Percentiles rank a stretch among this genome's conserved stretches.
These are phyloP conservation scores for Punctoribates punctum DNA, from an alignment of 2,888 invertebrate genomes.

Conservation along the genomic window DNA sequence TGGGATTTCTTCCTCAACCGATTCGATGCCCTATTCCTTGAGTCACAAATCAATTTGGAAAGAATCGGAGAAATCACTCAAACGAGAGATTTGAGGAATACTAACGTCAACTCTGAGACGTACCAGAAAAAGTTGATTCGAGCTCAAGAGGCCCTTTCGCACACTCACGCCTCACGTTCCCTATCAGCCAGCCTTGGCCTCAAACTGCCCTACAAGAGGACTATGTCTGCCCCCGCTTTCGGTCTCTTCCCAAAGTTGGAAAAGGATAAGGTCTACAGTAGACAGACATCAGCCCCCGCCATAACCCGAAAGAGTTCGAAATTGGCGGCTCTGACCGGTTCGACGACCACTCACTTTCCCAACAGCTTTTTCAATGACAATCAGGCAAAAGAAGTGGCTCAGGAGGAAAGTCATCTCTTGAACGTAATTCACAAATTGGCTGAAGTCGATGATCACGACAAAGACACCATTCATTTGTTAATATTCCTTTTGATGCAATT, in stretches of 20 bases:
- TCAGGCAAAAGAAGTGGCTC: constrained; percentile 63
- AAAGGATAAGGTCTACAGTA: constrained; percentile 66
- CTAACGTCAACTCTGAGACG: constrained; percentile 78
- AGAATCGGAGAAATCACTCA: constrained; percentile 77
- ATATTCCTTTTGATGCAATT: constrained; percentile 95
- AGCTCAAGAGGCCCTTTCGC: constrained; percentile 75
- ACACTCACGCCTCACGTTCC: constrained; percentile 61
- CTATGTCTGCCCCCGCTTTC: constrained; percentile 75
- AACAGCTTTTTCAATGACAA: constrained; percentile 53
- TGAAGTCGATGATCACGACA: constrained; percentile 83
- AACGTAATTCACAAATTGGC: constrained; percentile 79
- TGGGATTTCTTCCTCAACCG: constrained; percentile 98
- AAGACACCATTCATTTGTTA: constrained; percentile 88
- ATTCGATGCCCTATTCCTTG: constrained; percentile 90
- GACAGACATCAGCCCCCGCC: constrained; percentile 93
- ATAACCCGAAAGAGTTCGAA: constrained; percentile 86
- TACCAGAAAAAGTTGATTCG: constrained; percentile 80
- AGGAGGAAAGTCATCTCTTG: constrained; percentile 74
- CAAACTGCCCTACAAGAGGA: constrained; percentile 92
- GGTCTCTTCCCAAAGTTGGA: constrained; percentile 56
- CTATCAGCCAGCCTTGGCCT: constrained; percentile 77
- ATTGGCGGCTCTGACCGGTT: constrained; percentile 56
- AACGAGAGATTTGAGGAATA: constrained; percentile 79
- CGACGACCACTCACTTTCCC: constrained; percentile 52
- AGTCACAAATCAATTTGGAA: constrained; percentile 69